Evolutionary conservation across 2,113 vertebrate species (phyloP).

Genomic region (Hydropotes inermis): DNA sequence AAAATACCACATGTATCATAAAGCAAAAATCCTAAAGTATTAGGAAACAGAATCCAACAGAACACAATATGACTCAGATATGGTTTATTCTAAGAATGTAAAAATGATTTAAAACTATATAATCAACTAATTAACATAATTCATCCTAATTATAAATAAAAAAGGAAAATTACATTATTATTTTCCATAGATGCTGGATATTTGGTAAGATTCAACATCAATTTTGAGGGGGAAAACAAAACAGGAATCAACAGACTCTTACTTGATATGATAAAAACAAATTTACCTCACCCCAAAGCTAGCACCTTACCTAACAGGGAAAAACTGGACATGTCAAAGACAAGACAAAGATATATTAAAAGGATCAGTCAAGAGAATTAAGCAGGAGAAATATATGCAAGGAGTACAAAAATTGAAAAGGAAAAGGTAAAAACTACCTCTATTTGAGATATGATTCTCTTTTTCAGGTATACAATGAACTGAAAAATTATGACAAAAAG

Average conservation of each 20-base stretch:
- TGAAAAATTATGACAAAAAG: background rate
- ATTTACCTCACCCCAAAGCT: background rate
- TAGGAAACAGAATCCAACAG: background rate
- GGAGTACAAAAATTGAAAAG: background rate
- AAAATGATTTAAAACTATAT: background rate
- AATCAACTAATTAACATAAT: slow-evolving; percentile 12
- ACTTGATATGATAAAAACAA: slow-evolving; percentile 1
- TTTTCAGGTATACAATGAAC: background rate
- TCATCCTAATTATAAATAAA: background rate
- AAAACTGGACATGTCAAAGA: background rate
- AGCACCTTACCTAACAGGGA: background rate
- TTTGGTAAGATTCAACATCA: background rate
- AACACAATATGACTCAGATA: background rate
- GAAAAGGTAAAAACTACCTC: background rate
- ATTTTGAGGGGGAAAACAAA: background rate
- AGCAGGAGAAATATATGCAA: background rate
- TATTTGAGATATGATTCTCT: background rate
- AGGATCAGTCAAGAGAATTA: background rate
- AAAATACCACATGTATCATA: background rate
- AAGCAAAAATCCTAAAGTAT: background rate
- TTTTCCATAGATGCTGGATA: background rate
- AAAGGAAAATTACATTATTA: background rate
- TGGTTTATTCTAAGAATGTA: background rate
- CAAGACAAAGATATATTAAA: background rate
- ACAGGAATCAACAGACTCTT: background rate